Percentiles rank a stretch among this genome's conserved stretches.
Conservation (phyloP, 2,888 invertebrate genomes). For the Phania funesta region DNA sequence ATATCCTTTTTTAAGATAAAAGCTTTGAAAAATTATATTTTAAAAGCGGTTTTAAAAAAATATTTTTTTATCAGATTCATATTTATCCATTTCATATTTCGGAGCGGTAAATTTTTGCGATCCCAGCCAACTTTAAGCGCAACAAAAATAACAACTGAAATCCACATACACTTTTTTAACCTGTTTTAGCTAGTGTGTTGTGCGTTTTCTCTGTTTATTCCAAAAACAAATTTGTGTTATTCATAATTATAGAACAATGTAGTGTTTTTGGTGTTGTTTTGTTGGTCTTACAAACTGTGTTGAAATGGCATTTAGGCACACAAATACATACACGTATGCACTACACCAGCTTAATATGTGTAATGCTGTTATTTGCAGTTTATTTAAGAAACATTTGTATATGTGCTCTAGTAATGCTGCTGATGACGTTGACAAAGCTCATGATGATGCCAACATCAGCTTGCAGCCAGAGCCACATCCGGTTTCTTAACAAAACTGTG, state of each 20-base stretch:
- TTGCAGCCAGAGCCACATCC: conserved; percentile 59
- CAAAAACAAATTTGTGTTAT: conserved; percentile 31
- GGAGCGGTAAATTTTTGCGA: too few species aligned
- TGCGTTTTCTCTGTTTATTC: not conserved
- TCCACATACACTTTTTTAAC: not conserved
- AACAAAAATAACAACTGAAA: not conserved
- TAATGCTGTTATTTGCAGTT: conserved; percentile 14
- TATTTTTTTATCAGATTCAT: not conserved
- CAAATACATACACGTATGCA: not conserved
- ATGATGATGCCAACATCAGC: conserved; percentile 59
- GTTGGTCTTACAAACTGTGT: conserved; percentile 12
- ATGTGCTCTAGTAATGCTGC: not conserved
- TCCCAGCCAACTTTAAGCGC: not conserved
- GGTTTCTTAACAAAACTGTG: conserved; percentile 20
- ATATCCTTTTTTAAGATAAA: not conserved
- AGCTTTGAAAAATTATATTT: not conserved
- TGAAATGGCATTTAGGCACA: conserved; percentile 18
- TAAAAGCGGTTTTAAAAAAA: not conserved
- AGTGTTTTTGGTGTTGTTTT: conserved; percentile 20
- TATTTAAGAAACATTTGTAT: conserved; percentile 1
- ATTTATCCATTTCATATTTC: too few species aligned
- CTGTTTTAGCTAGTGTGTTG: not conserved
- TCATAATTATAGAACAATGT: conserved; percentile 59
- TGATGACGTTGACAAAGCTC: conserved; percentile 32
- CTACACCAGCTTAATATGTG: conserved; percentile 20